These are phyloP conservation scores for Drosophila nikananu DNA, from an alignment of 1,140 invertebrate species.

Conservation along the genomic window DNA sequence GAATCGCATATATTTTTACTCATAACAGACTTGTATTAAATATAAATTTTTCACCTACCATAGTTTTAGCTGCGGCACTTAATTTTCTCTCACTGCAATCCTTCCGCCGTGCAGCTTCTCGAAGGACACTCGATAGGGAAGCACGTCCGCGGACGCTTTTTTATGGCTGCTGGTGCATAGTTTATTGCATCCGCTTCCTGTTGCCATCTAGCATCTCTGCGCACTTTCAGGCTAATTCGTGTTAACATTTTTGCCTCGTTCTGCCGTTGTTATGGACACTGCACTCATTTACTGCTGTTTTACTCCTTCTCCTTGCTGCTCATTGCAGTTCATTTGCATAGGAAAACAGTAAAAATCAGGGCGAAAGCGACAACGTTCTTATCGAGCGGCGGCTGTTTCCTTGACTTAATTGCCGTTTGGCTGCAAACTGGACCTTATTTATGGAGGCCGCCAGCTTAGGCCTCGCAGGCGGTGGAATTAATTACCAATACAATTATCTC, in stretches of 20 bases:
- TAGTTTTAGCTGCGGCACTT: too few relatives aligned
- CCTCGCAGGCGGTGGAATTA: slow-evolving; percentile 42
- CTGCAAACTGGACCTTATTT: slow-evolving; percentile 48
- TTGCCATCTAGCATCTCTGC: slow-evolving; percentile 61
- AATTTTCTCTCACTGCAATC: slow-evolving; percentile 3
- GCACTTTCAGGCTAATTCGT: slow-evolving; percentile 73
- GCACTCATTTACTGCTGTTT: slow-evolving; percentile 12
- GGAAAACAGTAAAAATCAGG: slow-evolving; percentile 25
- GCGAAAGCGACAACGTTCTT: slow-evolving; percentile 50
- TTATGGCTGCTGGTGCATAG: slow-evolving; percentile 67
- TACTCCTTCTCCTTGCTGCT: slow-evolving; percentile 17
- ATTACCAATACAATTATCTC: slow-evolving; percentile 64
- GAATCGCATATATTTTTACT: too few relatives aligned
- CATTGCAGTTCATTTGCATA: slow-evolving; percentile 66
- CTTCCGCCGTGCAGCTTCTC: slow-evolving; percentile 5
- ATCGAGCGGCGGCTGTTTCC: slow-evolving; percentile 67
- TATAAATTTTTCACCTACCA: too few relatives aligned
- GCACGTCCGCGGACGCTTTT: slow-evolving; percentile 46
- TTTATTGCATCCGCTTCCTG: slow-evolving; percentile 74
- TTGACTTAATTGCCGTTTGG: slow-evolving; percentile 63
- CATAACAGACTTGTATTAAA: too few relatives aligned
- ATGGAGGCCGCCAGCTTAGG: slow-evolving; percentile 53
- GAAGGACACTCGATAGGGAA: slow-evolving; percentile 36
- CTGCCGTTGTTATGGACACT: slow-evolving; percentile 37
- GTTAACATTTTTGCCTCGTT: slow-evolving; percentile 60